These are phyloP conservation scores for Pandemis cinnamomeana DNA, from an alignment of 2,888 invertebrate genomes.

Conservation along the genomic window DNA sequence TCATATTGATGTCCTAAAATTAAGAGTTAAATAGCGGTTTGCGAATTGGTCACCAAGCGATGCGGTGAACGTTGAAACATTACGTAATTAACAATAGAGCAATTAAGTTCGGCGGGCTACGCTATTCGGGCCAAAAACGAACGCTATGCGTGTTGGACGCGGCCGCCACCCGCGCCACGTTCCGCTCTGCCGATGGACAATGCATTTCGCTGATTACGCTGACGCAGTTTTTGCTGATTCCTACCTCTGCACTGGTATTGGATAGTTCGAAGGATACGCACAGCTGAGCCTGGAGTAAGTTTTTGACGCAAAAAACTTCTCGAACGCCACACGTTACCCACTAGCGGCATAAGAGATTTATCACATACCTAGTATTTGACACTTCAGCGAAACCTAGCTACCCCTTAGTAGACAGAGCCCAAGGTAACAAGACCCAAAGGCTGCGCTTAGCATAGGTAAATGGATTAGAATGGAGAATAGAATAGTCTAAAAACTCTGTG, in stretches of 20 bases:
- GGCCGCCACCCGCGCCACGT: constrained; percentile 55
- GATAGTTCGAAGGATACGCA: constrained; percentile 50
- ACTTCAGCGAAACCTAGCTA: no score
- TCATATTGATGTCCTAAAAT: constrained; percentile 53
- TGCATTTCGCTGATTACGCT: constrained; percentile 78
- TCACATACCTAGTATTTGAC: no score
- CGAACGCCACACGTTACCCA: no score
- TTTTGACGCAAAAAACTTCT: not conserved
- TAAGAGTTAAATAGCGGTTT: constrained; percentile 65
- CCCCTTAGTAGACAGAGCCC: no score
- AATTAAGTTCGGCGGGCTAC: constrained; percentile 74
- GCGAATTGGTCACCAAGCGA: constrained; percentile 66
- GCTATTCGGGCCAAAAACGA: constrained; percentile 72
- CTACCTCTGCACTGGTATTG: constrained; percentile 51
- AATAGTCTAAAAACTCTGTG: no score
- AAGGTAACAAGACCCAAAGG: no score
- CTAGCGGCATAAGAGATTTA: no score
- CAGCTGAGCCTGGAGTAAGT: constrained; percentile 49
- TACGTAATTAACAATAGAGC: constrained; percentile 84
- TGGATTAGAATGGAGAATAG: no score
- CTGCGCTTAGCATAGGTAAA: no score
- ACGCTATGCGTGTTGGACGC: constrained; percentile 65
- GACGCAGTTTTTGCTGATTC: constrained; percentile 71
- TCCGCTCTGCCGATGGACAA: constrained; percentile 71
- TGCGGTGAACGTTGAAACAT: constrained; percentile 76